Percentiles rank a stretch among this genome's conserved stretches.
Evolutionary conservation across 1,140 invertebrate species (phyloP).

Genomic region (Drosophila nigromelanica): DNA sequence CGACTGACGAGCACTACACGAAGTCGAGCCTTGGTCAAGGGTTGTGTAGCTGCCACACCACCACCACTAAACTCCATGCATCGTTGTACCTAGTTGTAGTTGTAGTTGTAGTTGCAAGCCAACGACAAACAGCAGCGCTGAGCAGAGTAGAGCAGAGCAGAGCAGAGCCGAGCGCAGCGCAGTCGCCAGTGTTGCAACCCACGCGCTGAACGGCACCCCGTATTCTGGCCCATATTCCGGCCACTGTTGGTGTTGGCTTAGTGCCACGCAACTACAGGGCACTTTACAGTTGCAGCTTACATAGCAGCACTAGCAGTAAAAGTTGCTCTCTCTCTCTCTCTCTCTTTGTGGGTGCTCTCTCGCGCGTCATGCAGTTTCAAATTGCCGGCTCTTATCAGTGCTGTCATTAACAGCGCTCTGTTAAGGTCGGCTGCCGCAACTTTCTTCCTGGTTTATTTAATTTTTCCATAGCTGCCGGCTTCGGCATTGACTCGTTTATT

Average conservation of each 20-base stretch:
- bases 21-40: constrained; percentile 66
- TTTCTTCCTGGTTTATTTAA: constrained; percentile 19
- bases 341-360: neutral
- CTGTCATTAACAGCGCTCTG: constrained; percentile 44
- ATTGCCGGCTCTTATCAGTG: constrained; percentile 75
- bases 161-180: constrained; percentile 38
- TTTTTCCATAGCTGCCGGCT: constrained; percentile 22
- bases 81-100: constrained; percentile 15
- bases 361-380: constrained; percentile 48
- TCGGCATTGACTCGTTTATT: constrained; percentile 63
- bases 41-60: constrained; percentile 57
- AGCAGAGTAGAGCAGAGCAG: constrained; percentile 12
- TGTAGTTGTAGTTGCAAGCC: constrained; percentile 43
- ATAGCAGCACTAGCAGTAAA: constrained; percentile 22
- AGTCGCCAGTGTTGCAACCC: constrained; percentile 62
- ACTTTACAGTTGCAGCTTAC: constrained; percentile 74
- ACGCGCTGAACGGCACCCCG: constrained; percentile 31
- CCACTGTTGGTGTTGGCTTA: constrained; percentile 53
- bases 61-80: neutral
- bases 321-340: neutral
- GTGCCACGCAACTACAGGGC: constrained; percentile 64
- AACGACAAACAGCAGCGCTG: constrained; percentile 17
- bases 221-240: constrained; percentile 58
- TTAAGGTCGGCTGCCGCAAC: constrained; percentile 21
- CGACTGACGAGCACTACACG: constrained; percentile 49